These are phyloP conservation scores for Spilogale gracilis DNA, from an alignment of 2,113 vertebrate species.

Conservation along the genomic window DNA sequence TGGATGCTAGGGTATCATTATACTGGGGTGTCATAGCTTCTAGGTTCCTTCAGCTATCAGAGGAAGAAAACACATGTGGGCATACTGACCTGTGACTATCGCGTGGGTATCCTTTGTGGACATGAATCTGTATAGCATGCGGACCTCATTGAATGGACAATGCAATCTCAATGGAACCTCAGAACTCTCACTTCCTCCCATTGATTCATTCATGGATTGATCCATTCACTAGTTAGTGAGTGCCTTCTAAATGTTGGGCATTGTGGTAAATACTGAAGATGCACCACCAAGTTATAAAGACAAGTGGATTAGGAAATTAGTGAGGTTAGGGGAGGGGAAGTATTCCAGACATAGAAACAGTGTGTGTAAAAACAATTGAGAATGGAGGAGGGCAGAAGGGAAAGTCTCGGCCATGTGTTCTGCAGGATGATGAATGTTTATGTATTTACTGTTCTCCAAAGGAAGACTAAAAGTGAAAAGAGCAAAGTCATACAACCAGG, in stretches of 20 bases:
- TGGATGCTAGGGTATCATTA: background rate
- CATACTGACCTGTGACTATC: background rate
- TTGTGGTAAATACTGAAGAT: background rate
- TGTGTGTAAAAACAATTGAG: background rate
- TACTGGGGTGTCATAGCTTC: background rate
- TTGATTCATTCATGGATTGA: background rate
- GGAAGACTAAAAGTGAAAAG: background rate
- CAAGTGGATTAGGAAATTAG: background rate
- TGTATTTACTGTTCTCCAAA: background rate
- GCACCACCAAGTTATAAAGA: background rate
- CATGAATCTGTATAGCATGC: background rate
- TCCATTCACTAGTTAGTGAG: background rate
- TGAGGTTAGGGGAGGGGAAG: accelerated
- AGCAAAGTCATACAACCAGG: background rate
- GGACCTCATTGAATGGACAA: background rate
- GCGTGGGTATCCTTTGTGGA: too few relatives aligned
- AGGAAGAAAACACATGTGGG: background rate
- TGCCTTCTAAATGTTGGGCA: background rate
- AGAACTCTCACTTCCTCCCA: background rate
- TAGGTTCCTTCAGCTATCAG: background rate
- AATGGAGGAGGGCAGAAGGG: background rate
- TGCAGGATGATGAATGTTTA: background rate
- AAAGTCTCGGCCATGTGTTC: background rate
- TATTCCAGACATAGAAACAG: background rate
- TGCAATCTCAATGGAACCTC: background rate